A percentile compares a stretch with the other conserved stretches of the same genome.
phyloP scores from a whole-genome alignment of 1,140 invertebrate species.

The Cotesia glomerata region DNA sequence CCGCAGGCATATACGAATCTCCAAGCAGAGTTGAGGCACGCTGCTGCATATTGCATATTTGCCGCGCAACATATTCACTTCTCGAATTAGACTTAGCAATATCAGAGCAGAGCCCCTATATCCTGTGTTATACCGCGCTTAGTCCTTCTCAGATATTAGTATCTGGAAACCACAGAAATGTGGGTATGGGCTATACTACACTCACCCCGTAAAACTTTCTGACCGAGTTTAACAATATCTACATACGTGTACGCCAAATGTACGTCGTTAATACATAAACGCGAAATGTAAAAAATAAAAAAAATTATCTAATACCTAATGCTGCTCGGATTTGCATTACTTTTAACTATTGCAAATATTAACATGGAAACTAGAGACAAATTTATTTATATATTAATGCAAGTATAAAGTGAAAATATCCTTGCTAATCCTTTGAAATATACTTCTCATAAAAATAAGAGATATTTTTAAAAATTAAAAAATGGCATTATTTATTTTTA shows the following conservation, averaged over 20 bases:
- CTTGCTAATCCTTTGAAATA: too few species aligned
- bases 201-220: neutral
- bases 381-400: too few species aligned
- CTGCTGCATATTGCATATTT: slow-evolving; percentile 24
- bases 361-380: too few species aligned
- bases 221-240: slow-evolving; percentile 19
- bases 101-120: neutral
- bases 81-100: slow-evolving; percentile 36
- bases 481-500: too few species aligned
- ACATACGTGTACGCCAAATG: neutral
- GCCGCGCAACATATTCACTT: slow-evolving; percentile 24
- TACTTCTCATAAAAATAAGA: too few species aligned
- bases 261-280: slow-evolving; percentile 28
- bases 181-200: neutral
- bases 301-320: too few species aligned
- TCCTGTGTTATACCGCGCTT: too few species aligned
- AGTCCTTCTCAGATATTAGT: slow-evolving; percentile 28
- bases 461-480: too few species aligned
- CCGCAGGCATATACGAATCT: slow-evolving; percentile 6
- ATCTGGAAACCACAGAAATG: slow-evolving; percentile 28
- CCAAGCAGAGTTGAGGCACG: neutral
- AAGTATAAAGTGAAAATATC: too few species aligned
- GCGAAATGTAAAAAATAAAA: too few species aligned
- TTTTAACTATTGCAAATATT: too few species aligned
- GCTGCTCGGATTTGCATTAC: too few species aligned